Evolutionary conservation across 92 coral and sea anemone genomes (phyloP), one percentile per base, ranked within the genome.

Genomic region (Heteractis magnifica): DNA sequence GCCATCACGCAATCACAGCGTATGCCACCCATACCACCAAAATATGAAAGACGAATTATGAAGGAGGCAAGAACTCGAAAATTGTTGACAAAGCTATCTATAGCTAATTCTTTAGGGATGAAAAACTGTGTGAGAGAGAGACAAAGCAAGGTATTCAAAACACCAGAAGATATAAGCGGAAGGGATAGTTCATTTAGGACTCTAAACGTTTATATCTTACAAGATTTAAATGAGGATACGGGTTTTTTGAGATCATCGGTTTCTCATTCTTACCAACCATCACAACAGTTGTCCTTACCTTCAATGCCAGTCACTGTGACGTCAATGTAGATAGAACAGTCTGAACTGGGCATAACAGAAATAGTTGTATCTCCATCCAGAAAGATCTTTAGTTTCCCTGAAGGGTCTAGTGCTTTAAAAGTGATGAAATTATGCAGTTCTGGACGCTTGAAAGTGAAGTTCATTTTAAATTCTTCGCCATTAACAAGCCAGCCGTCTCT

Each of bases 311-410:
- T 94, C 9, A 89, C 98, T 16, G 72, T 85, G 23, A 96, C 99
- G 51, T 91, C 91, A 50, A 93, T 89, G 65, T 84, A 94, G 7
- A 75, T 50, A n/a, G 91, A 89, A 83, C 99, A 96, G 76, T 90
- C 92, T 4, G 77, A 73, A 51, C 90, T 91, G 8, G 99, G 99
- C 82, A 95, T 89, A 26, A 96, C 94, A 0, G 97, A 92, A 68
- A 96, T 96, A 4, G 97, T 94, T 65, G 88, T 93, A 58, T 94
- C 99, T 16, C 98, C 98, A 81, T 96, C 99, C 60, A 96, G 81
- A 44, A 87, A 83, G 49, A 95, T 86, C 68, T 82, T 77, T 20
- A 82, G 79, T 59, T 78, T 81, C 8, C 87, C 86, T 13, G 76
- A 80, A 4, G 87, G 92, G 65, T 96, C 99, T 10, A 81, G 64